These are phyloP conservation scores for Myocastor coypus DNA, from an alignment of 2,113 vertebrate species.

Conservation along the genomic window DNA sequence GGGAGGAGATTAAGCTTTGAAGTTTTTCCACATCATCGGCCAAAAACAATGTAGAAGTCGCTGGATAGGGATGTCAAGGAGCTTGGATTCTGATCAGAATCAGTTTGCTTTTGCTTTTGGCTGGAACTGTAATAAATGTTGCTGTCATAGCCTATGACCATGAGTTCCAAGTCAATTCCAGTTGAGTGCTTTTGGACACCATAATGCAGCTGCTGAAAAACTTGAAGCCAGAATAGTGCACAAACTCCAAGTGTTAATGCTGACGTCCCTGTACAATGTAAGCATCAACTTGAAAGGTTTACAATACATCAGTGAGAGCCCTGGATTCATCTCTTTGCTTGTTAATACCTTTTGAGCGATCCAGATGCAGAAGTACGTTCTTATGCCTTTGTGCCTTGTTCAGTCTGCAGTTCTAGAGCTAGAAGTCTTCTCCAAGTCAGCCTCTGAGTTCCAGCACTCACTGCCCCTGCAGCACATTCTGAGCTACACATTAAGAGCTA, in stretches of 20 bases:
- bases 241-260: no score
- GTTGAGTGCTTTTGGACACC: no score
- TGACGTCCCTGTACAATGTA: no score
- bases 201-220: no score
- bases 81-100: constrained; percentile 90
- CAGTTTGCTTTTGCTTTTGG: constrained; percentile 95
- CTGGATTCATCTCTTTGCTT: no score
- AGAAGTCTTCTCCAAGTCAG: constrained; percentile 85
- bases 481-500: constrained; percentile 87
- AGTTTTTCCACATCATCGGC: constrained; percentile 92
- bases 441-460: constrained; percentile 85
- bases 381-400: constrained; percentile 91
- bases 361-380: constrained; percentile 93
- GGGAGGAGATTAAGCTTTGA: constrained; percentile 90
- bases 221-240: no score
- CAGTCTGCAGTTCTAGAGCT: constrained; percentile 94
- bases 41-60: constrained; percentile 94
- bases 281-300: no score
- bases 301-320: no score
- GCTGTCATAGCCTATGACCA: no score
- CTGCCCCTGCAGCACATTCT: constrained; percentile 87
- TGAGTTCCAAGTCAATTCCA: no score
- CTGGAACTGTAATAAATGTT: constrained; percentile 92
- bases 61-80: constrained; percentile 91
- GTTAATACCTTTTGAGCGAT: constrained; percentile 75